These are phyloP conservation scores for Polydesmus complanatus DNA, from an alignment of 2,888 invertebrate genomes.

Conservation along the genomic window DNA sequence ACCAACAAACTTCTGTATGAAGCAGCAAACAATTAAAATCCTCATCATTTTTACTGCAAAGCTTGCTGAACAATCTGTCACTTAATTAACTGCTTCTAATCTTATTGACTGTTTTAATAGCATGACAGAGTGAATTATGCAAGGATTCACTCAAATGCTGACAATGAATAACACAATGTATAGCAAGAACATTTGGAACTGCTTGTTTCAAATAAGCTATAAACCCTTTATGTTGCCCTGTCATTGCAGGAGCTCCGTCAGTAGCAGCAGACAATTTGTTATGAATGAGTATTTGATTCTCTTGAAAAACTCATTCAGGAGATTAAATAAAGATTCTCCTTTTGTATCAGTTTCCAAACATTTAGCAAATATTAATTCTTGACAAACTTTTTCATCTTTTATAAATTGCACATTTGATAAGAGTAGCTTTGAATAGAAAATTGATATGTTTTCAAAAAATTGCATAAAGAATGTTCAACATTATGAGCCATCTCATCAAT, in stretches of 20 bases:
- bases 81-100: conserved; percentile 19
- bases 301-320: conserved; percentile 15
- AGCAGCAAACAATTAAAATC: conserved; percentile 18
- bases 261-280: conserved; percentile 11
- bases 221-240: conserved; percentile 12
- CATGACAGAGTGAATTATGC: conserved; percentile 19
- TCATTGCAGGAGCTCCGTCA: conserved; percentile 15
- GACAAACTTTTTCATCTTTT: not conserved
- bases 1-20: conserved; percentile 19
- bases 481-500: conserved; percentile 18
- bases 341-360: conserved; percentile 16
- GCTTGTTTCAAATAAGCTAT: conserved; percentile 16
- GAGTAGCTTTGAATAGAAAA: conserved; percentile 17
- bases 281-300: conserved; percentile 15
- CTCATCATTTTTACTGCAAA: conserved; percentile 21
- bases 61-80: conserved; percentile 21
- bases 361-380: conserved; percentile 20
- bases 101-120: conserved; percentile 20
- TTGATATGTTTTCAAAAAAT: conserved; percentile 13
- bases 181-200: conserved; percentile 16
- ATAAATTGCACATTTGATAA: conserved; percentile 17
- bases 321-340: conserved; percentile 18
- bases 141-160: conserved; percentile 18
- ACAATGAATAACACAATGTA: conserved; percentile 16
- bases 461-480: conserved; percentile 14